Evolutionary conservation across 2,113 vertebrate species (phyloP), one percentile per base, ranked within the genome.

Genomic region (Apaloderma vittatum): DNA sequence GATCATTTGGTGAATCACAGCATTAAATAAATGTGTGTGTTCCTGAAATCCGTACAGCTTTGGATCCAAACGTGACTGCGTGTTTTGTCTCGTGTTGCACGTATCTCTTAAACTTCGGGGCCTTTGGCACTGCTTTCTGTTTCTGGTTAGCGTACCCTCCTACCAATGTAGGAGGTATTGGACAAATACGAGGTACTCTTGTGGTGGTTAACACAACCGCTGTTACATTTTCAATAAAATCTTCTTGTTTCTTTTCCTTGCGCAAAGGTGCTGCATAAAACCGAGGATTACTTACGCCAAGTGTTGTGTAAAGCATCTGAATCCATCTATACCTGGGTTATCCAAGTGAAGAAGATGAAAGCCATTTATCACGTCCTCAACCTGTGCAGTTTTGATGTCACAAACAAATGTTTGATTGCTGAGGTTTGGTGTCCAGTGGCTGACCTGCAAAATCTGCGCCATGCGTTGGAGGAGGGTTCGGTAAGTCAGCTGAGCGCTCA

Each of bases 301-400:
- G 99, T 99, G 67, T 96, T 99, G 73, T 98, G 98, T 17, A 99
- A 99, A 70, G 99, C 99, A 0, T 99, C 99, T 0, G 99, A 99
- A 86, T 99, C 99, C 0, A 97, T 99, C 78, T 99, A 98, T 75
- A 98, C 98, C 2, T 99, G 99, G 97, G 98, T 99, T 51, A 94
- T 99, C 74, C 99, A 99, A 80, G 99, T 99, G 94, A 99, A 99
- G 97, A 99, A 99, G 97, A 99, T 99, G 99, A 99, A 99, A 94
- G 99, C 99, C 94, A 99, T 99, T 90, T 99, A 99, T 94, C 99
- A 99, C 24, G 99, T 99, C 74, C 98, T 99, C 54, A 99, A 99
- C 97, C 98, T 99, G 95, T 99, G 99, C 96, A 99, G 99, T 96
- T 99, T 99, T 11, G 99, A 99, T 27, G 99, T 99, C 68, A 99